Conservation (phyloP, 2,113 vertebrate species). For the Rana temporaria region DNA sequence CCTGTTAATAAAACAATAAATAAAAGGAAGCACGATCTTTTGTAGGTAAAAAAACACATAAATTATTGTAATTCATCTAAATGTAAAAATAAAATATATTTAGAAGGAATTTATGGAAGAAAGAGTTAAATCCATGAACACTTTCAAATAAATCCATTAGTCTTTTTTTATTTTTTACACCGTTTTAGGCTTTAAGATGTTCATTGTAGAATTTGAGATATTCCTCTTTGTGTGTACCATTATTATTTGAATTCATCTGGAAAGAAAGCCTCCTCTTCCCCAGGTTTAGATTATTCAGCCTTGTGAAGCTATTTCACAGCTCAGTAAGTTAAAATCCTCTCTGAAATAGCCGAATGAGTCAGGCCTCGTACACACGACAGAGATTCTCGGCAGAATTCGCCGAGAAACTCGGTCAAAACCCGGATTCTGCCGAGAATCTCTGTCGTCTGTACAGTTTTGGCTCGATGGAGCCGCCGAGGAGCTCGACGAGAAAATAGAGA, state of each 20-base stretch:
- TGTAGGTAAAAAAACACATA: constrained; percentile 6
- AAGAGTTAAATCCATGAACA: constrained; percentile 3
- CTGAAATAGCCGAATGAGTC: constrained; percentile 48
- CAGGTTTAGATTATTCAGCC: constrained; percentile 52
- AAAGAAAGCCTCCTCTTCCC: constrained; percentile 41
- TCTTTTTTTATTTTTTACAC: neutral
- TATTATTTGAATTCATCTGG: constrained; percentile 54
- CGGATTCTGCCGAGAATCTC: too few species aligned
- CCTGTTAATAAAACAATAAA: constrained; percentile 21
- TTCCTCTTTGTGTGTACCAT: constrained; percentile 24
- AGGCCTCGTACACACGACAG: too few species aligned
- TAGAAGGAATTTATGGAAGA: neutral
- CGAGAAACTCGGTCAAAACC: too few species aligned
- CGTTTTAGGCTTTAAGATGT: constrained; percentile 15
- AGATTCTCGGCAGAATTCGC: too few species aligned
- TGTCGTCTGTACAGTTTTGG: too few species aligned
- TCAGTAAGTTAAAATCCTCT: constrained; percentile 48
- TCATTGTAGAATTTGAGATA: constrained; percentile 26
- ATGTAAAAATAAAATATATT: neutral
- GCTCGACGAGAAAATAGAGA: too few species aligned
- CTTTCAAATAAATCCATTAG: constrained; percentile 15
- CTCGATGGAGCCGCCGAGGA: too few species aligned
- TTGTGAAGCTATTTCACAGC: constrained; percentile 57
- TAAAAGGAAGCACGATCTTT: neutral
- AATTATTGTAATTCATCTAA: neutral